Conservation (phyloP, 2,888 invertebrate genomes). For the Harpagoxenus sublaevis region DNA sequence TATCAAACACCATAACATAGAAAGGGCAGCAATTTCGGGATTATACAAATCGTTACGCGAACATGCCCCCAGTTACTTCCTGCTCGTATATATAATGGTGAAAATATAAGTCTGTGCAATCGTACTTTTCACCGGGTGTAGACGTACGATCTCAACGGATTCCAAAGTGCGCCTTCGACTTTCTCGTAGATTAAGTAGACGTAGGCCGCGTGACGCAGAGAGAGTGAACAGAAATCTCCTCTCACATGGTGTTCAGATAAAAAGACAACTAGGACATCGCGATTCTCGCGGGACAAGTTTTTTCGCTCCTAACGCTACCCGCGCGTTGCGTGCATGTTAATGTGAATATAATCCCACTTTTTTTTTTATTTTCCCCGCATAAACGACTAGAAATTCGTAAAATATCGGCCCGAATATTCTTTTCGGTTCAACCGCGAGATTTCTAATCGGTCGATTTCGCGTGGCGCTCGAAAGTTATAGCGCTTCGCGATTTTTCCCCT, state of each 20-base stretch:
- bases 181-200: constrained; percentile 80
- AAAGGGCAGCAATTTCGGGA: not conserved
- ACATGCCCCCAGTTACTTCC: not conserved
- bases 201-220: constrained; percentile 71
- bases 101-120: constrained; percentile 23
- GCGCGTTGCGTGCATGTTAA: not conserved
- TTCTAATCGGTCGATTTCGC: constrained; percentile 41
- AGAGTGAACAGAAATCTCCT: constrained; percentile 77
- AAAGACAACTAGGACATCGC: constrained; percentile 44
- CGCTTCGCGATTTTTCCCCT: not conserved
- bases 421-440: constrained; percentile 3
- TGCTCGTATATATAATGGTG: constrained; percentile 18
- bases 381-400: constrained; percentile 2
- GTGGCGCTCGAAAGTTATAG: constrained; percentile 9
- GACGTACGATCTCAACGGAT: constrained; percentile 52
- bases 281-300: not conserved
- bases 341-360: not conserved
- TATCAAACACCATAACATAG: not conserved
- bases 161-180: constrained; percentile 74
- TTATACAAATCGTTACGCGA: constrained; percentile 13
- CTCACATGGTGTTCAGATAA: constrained; percentile 42
- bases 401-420: not conserved
- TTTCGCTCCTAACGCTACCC: not conserved
- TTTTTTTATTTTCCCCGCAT: too few species aligned
- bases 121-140: constrained; percentile 37